Conservation (phyloP, 2,888 invertebrate genomes). For the Drosophila pegasa region DNA sequence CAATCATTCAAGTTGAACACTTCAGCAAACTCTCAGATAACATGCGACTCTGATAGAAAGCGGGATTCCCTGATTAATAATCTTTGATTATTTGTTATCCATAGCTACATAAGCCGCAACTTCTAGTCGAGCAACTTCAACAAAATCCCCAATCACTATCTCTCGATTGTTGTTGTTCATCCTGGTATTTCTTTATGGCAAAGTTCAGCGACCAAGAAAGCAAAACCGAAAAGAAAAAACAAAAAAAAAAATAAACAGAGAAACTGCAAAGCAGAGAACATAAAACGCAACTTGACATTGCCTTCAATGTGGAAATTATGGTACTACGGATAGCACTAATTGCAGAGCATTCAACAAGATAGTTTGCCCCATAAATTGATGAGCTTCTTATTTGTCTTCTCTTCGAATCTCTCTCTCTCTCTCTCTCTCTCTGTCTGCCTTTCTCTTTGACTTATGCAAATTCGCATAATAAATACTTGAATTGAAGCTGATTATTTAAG, state of each 20-base stretch:
- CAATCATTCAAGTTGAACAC: no score
- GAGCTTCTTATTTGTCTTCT: constrained; percentile 17
- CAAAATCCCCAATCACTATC: not conserved
- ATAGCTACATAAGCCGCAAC: constrained; percentile 2
- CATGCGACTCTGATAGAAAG: not conserved
- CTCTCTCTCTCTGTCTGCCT: no score
- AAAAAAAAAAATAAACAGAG: constrained; percentile 6
- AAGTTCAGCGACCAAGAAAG: constrained; percentile 40
- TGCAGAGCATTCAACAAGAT: constrained; percentile 44
- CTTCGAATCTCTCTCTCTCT: not conserved
- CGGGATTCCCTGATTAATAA: not conserved
- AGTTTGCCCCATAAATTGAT: constrained; percentile 46
- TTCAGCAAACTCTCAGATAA: no score
- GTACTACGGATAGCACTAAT: constrained; percentile 62
- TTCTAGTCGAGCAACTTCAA: not conserved
- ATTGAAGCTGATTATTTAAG: not conserved
- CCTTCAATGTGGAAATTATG: constrained; percentile 39
- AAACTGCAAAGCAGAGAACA: constrained; percentile 10
- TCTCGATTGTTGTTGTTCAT: constrained; percentile 6
- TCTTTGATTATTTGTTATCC: not conserved
- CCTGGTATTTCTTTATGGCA: constrained; percentile 29
- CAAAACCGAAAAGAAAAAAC: constrained; percentile 11
- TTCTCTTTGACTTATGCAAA: constrained; percentile 16
- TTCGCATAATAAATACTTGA: not conserved
- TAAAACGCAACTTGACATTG: constrained; percentile 44